Conservation (phyloP, 2,113 vertebrate genomes). For the Bos taurus region DNA sequence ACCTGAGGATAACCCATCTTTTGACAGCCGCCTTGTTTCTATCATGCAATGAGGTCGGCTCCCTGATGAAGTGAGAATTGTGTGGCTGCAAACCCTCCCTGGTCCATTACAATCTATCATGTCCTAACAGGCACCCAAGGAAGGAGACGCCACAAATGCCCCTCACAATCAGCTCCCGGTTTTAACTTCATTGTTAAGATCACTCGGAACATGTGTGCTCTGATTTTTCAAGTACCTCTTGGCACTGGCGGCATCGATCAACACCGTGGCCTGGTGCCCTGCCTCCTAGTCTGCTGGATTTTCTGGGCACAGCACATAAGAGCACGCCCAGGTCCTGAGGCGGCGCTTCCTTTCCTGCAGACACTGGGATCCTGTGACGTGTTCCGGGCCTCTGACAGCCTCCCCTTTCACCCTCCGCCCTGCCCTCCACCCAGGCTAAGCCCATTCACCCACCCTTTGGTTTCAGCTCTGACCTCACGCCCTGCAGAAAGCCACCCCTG, state of each 20-base stretch:
- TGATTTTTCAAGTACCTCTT: not conserved
- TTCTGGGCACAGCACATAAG: fast-evolving
- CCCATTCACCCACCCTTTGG: fast-evolving
- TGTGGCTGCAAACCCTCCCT: not conserved
- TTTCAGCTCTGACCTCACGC: not conserved
- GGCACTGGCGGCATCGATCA: not conserved
- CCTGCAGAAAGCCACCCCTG: not conserved
- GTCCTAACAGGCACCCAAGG: not conserved
- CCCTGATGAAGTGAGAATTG: not conserved
- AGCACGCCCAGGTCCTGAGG: not conserved
- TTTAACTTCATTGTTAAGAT: not conserved
- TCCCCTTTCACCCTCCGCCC: not conserved
- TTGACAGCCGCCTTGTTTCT: not conserved
- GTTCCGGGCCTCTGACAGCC: fast-evolving
- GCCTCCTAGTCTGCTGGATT: fast-evolving
- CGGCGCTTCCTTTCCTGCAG: not conserved
- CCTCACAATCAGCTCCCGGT: not conserved
- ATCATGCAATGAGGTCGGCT: not conserved
- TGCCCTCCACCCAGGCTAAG: not conserved
- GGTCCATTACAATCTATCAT: not conserved
- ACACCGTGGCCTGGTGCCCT: not conserved
- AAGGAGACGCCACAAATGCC: not conserved
- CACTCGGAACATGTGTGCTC: not conserved
- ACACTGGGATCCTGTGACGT: not conserved
- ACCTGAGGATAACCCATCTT: not conserved